A percentile compares a stretch with the other conserved stretches of the same genome.
Conservation (phyloP, 1,140 invertebrate species). For the Apis mellifera region DNA sequence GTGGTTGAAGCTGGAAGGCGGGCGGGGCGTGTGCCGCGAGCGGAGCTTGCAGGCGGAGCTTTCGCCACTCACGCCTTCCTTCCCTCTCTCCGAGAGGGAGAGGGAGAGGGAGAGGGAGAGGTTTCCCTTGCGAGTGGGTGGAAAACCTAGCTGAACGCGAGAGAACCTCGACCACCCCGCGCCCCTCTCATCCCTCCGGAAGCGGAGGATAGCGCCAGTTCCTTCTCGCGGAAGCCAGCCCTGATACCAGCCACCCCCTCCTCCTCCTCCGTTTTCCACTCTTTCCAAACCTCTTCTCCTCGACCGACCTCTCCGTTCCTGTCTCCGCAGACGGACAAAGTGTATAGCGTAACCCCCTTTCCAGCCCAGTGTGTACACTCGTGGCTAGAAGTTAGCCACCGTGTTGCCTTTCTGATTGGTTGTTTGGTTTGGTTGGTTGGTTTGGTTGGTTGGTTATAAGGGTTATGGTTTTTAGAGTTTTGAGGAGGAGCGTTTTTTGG, state of each 20-base stretch:
- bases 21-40: conserved; percentile 68
- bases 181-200: conserved; percentile 36
- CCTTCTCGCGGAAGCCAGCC: conserved; percentile 21
- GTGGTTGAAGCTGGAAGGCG: conserved; percentile 57
- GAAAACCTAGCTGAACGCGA: too few relatives aligned
- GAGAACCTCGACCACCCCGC: too few relatives aligned
- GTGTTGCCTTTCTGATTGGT: too few relatives aligned
- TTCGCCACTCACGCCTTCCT: conserved; percentile 74
- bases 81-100: conserved; percentile 54
- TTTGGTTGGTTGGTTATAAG: too few relatives aligned
- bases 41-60: conserved; percentile 79
- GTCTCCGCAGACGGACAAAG: background rate
- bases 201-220: conserved; percentile 18
- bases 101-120: conserved; percentile 23
- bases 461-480: too few relatives aligned
- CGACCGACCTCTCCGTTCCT: background rate
- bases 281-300: conserved; percentile 46
- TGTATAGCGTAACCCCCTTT: too few relatives aligned
- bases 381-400: too few relatives aligned
- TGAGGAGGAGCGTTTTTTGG: too few relatives aligned
- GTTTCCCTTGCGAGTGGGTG: conserved; percentile 58
- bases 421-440: too few relatives aligned
- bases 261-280: conserved; percentile 46
- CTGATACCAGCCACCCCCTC: conserved; percentile 14
- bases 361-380: too few relatives aligned